Conservation (phyloP, 2,797 vertebrate genomes). For the Sebastes glaucus region DNA sequence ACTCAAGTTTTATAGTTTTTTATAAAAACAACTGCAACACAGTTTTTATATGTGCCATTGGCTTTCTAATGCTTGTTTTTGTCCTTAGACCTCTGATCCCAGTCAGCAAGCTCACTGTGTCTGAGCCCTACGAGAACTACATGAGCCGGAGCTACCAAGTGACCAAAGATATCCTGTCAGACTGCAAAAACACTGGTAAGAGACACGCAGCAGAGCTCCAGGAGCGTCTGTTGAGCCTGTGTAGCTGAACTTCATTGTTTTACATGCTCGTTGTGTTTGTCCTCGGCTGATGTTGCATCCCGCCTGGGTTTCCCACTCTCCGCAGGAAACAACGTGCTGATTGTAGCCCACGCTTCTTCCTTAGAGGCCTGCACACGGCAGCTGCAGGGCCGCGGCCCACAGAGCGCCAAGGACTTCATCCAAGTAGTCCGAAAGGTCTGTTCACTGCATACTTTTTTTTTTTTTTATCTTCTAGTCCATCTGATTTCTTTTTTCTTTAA, state of each 20-base stretch:
- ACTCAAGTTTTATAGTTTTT: background rate
- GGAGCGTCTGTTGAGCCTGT: background rate
- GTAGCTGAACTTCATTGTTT: background rate
- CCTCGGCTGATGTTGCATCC: slow-evolving; percentile 32
- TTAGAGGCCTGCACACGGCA: slow-evolving; percentile 96
- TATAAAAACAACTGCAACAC: background rate
- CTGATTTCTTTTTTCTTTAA: background rate
- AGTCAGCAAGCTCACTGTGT: slow-evolving; percentile 89
- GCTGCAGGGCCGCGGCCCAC: slow-evolving; percentile 91
- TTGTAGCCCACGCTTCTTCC: slow-evolving; percentile 95
- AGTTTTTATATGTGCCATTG: background rate
- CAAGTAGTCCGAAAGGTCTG: slow-evolving; percentile 95
- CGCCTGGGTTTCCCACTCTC: slow-evolving; percentile 34
- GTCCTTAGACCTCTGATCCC: slow-evolving; percentile 91
- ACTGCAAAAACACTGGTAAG: slow-evolving; percentile 93
- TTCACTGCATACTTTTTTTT: background rate
- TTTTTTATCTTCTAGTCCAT: background rate
- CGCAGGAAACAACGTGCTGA: slow-evolving; percentile 93
- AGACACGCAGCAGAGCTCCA: background rate
- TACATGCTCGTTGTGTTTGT: slow-evolving; percentile 17
- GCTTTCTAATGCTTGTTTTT: background rate
- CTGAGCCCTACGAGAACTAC: slow-evolving; percentile 93
- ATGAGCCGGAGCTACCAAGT: slow-evolving; percentile 95
- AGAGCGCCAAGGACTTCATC: slow-evolving; percentile 95
- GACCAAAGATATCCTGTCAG: slow-evolving; percentile 94